Evolutionary conservation across 2,888 invertebrate species (phyloP).

Genomic region (Acrobeloides nanus): DNA sequence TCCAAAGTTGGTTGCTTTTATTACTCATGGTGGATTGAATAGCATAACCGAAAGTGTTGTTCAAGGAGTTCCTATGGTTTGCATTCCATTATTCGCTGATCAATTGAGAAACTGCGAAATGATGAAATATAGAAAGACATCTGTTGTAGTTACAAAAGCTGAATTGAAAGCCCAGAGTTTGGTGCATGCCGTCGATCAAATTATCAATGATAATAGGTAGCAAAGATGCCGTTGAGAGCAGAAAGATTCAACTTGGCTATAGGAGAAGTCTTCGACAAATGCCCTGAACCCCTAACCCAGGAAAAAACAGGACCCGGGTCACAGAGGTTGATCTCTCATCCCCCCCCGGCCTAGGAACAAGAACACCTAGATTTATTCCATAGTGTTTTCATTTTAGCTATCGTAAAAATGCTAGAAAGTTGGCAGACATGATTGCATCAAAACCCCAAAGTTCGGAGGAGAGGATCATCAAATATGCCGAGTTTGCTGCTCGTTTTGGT

Average conservation of each 20-base stretch:
- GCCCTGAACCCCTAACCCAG: neutral
- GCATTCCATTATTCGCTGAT: constrained; percentile 15
- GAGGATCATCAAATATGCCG: constrained; percentile 5
- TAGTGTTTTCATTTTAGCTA: constrained; percentile 4
- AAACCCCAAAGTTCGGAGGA: constrained; percentile 2
- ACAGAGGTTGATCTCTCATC: neutral
- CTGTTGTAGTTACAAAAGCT: neutral
- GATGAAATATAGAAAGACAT: constrained; percentile 3
- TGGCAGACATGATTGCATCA: neutral
- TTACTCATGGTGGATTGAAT: constrained; percentile 18
- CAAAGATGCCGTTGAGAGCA: neutral
- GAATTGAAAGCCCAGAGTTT: constrained; percentile 6
- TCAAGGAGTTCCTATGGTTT: constrained; percentile 13
- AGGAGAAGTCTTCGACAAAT: neutral
- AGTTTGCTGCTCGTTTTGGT: constrained; percentile 8
- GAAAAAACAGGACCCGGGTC: neutral
- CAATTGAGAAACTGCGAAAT: constrained; percentile 9
- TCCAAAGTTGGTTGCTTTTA: constrained; percentile 7
- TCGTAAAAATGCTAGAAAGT: constrained; percentile 4
- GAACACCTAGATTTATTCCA: neutral
- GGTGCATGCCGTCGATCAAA: constrained; percentile 1
- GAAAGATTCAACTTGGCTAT: neutral
- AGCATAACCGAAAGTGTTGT: constrained; percentile 10
- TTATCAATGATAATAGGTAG: constrained; percentile 7
- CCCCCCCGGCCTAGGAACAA: too few relatives aligned